Evolutionary conservation across 1,140 invertebrate genomes (phyloP).

Genomic region (Marisa cornuarietis): DNA sequence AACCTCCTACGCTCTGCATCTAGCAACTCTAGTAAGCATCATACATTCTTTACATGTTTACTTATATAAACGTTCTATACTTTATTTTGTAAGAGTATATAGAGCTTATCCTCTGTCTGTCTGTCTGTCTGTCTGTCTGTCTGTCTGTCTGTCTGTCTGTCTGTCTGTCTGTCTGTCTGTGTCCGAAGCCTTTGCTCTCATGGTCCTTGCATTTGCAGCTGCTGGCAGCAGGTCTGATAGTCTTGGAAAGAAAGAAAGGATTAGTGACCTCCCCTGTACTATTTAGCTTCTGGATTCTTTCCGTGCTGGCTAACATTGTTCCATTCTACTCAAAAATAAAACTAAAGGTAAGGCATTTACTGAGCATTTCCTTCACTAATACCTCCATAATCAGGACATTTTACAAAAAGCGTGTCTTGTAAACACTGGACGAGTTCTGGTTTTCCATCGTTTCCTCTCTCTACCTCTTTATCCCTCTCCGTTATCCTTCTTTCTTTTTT

Average conservation of each 20-base stretch:
- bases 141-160: not conserved
- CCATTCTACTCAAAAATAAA: too few species aligned
- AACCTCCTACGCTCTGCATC: not conserved
- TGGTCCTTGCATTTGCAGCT: not conserved
- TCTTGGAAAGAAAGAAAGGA: not conserved
- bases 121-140: not conserved
- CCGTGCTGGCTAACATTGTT: not conserved
- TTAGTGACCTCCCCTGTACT: not conserved
- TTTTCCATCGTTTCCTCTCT: too few species aligned
- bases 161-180: not conserved
- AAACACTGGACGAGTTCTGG: too few species aligned
- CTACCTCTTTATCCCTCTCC: too few species aligned
- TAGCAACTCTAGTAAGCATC: not conserved
- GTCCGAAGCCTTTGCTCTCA: not conserved
- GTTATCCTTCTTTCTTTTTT: too few species aligned
- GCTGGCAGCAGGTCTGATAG: not conserved
- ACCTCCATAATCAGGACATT: too few species aligned
- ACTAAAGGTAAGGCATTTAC: too few species aligned
- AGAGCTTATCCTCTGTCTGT: not conserved
- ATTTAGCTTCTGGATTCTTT: not conserved
- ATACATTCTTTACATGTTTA: not conserved
- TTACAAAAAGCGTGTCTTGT: too few species aligned
- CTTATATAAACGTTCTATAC: not conserved
- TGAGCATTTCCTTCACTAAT: too few species aligned
- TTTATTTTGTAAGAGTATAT: not conserved